A percentile compares a stretch with the other conserved stretches of the same genome.
These are phyloP conservation scores for Danio albolineatus DNA, from an alignment of 2,797 vertebrate genomes.

Conservation along the genomic window DNA sequence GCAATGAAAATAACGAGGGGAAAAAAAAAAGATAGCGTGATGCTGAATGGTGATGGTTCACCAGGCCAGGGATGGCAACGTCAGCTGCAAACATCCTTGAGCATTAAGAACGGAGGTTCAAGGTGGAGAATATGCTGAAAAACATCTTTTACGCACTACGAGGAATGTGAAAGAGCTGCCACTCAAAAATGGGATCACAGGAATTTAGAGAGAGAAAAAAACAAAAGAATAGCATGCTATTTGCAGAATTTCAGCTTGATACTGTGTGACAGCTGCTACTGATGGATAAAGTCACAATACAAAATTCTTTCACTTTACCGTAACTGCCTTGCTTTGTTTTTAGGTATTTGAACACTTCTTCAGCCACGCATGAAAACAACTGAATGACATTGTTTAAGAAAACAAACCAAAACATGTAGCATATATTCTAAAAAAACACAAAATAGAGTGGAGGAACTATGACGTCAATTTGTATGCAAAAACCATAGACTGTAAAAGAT, in stretches of 20 bases:
- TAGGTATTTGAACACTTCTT: neutral
- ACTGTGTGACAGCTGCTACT: neutral
- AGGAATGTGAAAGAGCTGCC: neutral
- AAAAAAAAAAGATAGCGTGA: conserved; percentile 25
- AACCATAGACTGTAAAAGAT: no score
- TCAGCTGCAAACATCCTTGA: conserved; percentile 50
- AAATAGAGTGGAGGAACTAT: no score
- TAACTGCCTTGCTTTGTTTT: neutral
- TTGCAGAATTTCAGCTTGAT: neutral
- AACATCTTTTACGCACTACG: conserved; percentile 13
- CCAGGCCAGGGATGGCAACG: conserved; percentile 28
- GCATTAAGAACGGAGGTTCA: conserved; percentile 40
- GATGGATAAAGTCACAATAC: neutral
- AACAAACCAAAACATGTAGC: neutral
- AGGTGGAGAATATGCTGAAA: conserved; percentile 34
- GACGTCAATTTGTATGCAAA: no score
- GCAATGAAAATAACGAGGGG: neutral
- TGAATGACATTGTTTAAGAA: neutral
- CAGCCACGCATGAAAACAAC: neutral
- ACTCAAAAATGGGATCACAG: neutral
- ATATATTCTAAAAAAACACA: neutral
- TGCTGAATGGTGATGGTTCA: conserved; percentile 30
- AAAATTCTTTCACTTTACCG: neutral
- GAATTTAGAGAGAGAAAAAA: neutral
- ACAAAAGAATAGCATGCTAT: neutral